Conservation (phyloP, 2,113 vertebrate genomes). For the Anarrhichthys ocellatus region DNA sequence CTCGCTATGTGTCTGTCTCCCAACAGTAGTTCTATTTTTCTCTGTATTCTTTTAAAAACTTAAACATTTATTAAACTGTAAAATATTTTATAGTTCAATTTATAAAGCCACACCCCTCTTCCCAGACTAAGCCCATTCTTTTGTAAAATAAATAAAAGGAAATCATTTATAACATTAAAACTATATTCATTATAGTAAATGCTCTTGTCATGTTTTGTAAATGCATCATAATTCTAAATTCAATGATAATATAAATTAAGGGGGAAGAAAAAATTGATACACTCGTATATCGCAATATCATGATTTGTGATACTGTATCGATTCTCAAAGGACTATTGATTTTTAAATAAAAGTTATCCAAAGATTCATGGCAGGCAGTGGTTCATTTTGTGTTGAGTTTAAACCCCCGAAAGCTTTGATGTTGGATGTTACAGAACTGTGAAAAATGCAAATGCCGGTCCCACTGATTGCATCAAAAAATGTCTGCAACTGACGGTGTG, state of each 20-base stretch:
- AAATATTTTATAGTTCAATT: neutral
- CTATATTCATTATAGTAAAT: neutral
- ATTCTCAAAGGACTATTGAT: no score
- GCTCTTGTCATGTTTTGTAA: neutral
- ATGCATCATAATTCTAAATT: neutral
- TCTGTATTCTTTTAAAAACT: neutral
- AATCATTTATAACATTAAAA: neutral
- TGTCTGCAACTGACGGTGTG: no score
- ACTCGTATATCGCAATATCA: neutral
- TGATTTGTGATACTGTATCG: no score
- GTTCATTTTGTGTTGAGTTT: neutral
- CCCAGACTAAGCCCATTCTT: neutral
- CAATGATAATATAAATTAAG: neutral
- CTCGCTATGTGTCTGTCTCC: neutral
- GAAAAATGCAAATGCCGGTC: no score
- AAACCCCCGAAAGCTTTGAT: neutral
- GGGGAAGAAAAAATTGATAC: neutral
- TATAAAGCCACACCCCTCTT: neutral
- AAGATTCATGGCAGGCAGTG: neutral
- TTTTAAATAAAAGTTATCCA: neutral
- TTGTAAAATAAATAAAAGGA: neutral
- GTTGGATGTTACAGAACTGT: no score
- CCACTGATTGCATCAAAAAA: no score
- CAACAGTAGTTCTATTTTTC: neutral
- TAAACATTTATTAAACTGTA: neutral